A percentile compares a stretch with the other conserved stretches of the same genome.
Conservation (phyloP, 2,797 vertebrate genomes). For the Acipenser ruthenus region DNA sequence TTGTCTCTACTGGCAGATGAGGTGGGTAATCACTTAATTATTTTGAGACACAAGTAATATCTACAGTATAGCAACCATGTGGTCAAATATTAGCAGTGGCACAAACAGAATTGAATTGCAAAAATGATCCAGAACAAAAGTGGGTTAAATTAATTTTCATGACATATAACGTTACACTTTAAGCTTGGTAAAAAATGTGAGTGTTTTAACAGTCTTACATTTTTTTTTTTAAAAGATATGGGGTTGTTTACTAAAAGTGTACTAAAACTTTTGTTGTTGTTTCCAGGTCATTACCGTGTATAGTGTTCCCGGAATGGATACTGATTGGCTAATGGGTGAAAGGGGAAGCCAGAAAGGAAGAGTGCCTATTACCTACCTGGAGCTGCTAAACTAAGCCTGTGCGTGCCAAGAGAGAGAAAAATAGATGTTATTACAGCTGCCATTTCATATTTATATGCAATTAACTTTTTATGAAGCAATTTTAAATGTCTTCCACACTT, state of each 20-base stretch:
- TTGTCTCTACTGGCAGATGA: constrained; percentile 74
- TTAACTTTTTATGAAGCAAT: constrained; percentile 53
- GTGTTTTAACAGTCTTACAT: no score
- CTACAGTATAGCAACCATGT: not conserved
- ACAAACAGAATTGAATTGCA: no score
- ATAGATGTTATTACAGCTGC: constrained; percentile 47
- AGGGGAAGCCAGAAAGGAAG: constrained; percentile 76
- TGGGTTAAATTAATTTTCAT: not conserved
- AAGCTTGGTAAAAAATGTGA: no score
- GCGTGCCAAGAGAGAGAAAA: constrained; percentile 15
- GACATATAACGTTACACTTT: not conserved
- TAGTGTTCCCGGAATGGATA: constrained; percentile 73
- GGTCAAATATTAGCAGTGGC: not conserved
- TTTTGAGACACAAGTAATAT: no score
- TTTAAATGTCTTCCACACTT: constrained; percentile 59
- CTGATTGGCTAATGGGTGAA: constrained; percentile 81
- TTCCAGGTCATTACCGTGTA: constrained; percentile 72
- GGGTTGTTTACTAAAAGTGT: not conserved
- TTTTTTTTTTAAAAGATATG: not conserved
- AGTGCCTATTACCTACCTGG: constrained; percentile 80
- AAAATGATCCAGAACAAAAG: not conserved
- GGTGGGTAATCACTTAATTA: constrained; percentile 43
- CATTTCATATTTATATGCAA: constrained; percentile 58
- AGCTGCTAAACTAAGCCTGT: constrained; percentile 63
- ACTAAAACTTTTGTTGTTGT: not conserved